These are phyloP conservation scores for Axea sp. DNA, from an alignment of 2,888 invertebrate species.

Conservation along the genomic window DNA sequence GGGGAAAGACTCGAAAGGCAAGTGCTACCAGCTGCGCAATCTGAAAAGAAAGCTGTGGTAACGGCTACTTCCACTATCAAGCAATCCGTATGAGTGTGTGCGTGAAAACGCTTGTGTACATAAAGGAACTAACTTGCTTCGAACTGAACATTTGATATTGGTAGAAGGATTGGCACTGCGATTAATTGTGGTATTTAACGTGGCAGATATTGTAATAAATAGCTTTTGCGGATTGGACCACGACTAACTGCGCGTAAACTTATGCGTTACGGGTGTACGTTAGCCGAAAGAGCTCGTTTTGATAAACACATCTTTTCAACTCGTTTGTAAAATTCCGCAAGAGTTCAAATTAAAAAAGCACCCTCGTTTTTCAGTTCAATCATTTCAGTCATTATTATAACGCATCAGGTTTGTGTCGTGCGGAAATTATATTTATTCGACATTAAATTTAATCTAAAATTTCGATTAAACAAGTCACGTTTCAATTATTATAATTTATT, in stretches of 20 bases:
- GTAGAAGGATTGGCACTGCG: constrained; percentile 24
- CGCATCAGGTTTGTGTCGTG: no score
- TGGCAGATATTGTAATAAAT: constrained; percentile 50
- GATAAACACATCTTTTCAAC: constrained; percentile 42
- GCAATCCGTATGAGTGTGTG: constrained; percentile 20
- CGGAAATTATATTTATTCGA: no score
- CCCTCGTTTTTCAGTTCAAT: no score
- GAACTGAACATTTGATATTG: constrained; percentile 40
- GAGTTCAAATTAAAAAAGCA: no score
- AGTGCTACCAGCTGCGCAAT: constrained; percentile 59
- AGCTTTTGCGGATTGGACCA: constrained; percentile 15
- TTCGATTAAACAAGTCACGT: no score
- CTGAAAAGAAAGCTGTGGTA: constrained; percentile 39
- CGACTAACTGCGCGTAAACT: constrained; percentile 3
- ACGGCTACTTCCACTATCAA: constrained; percentile 24
- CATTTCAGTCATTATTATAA: no score
- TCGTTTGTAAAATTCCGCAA: constrained; percentile 12
- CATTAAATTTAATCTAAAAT: no score
- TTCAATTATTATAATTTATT: no score
- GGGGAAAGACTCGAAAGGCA: constrained; percentile 51
- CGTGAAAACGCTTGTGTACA: constrained; percentile 41
- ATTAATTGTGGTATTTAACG: constrained; percentile 51
- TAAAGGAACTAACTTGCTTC: constrained; percentile 23
- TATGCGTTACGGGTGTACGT: background rate
- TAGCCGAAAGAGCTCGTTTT: background rate